Base-by-base conservation (phyloP, 2,797 vertebrate genomes). In the Notolabrus celidotus region DNA sequence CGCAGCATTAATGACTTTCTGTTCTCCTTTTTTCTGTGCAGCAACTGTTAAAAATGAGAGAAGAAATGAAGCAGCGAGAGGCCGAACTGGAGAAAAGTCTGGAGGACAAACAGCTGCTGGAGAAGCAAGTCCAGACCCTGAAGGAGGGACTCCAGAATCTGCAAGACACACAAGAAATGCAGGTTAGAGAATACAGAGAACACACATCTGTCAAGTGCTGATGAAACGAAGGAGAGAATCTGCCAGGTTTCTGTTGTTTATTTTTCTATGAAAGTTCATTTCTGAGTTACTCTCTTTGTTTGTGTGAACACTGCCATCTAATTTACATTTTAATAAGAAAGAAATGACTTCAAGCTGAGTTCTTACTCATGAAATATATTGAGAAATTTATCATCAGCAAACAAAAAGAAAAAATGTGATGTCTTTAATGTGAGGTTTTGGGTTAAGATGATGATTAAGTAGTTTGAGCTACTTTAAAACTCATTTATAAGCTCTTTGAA, bases 21-120 rank as follows among this genome's bases (percentile, higher is more conserved):
- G 12, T 51, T 61, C 7, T 67, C n/a, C 7, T 51, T 31, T 19
- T 10, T 27, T 64, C 14, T 71, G 85, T 89, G 9, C 88, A 99
- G 97, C 97, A 98, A 93, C 94, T 99, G 57, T 84, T 97, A 76
- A 96, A 96, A 90, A 94, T 97, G 77, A 95, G 96, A 67, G 96
- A 97, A 1, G 96, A 99, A 51, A 94, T 96, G 84, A 97, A 98
- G 70, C 95, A 93, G 83, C 95, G 94, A 80, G 96, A 97, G 69
- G 88, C 86, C 3, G 97, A 98, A 78, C 88, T 98, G 63, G 96
- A 97, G 88, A 96, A 96, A 91, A 92, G 93, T 79, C 85, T 90
- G 57, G 96, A 98, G 67, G 97, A 98, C 67, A 98, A 97, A 80
- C 88, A 95, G 36, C 95, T 96, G 84, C 90, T 97, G 69, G 95